Percentiles rank a stretch among this genome's conserved stretches.
These are phyloP conservation scores for Pygmarrhopalites habei DNA, from an alignment of 1,140 invertebrate species.

Conservation along the genomic window DNA sequence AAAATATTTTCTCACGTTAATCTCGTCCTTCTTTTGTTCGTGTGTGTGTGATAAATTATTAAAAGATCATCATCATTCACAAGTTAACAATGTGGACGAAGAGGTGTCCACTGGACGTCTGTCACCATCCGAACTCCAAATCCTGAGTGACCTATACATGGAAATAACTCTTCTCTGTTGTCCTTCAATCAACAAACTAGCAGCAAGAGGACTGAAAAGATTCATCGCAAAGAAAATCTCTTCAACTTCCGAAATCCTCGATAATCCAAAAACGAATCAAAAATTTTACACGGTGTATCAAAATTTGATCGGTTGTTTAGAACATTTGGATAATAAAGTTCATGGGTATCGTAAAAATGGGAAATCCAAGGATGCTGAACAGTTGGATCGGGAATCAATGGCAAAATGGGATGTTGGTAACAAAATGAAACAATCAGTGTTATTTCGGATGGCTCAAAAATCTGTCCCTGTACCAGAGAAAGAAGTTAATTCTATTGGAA, in stretches of 20 bases:
- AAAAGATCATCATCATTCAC: too few species aligned
- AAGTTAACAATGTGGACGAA: not conserved
- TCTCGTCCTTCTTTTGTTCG: too few species aligned
- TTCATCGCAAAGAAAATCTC: slow-evolving; percentile 6
- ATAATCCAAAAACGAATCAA: not conserved
- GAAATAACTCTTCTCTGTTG: slow-evolving; percentile 9
- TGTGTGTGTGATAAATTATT: too few species aligned
- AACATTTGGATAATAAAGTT: not conserved
- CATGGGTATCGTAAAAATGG: not conserved
- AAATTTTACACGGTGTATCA: slow-evolving; percentile 12
- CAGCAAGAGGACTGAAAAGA: not conserved
- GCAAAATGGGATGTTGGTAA: not conserved
- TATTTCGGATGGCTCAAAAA: not conserved
- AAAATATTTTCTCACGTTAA: too few species aligned
- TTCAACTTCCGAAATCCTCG: not conserved
- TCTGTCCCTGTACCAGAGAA: not conserved
- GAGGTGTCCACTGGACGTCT: not conserved
- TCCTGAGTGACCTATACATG: slow-evolving; percentile 15
- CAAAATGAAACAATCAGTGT: not conserved
- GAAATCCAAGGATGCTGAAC: too few species aligned
- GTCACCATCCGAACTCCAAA: slow-evolving; percentile 22
- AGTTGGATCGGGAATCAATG: not conserved
- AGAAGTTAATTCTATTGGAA: not conserved
- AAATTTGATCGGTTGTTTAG: slow-evolving; percentile 17
- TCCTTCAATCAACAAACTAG: not conserved